Evolutionary conservation across 2,797 vertebrate genomes (phyloP), one percentile per base, ranked within the genome.

Genomic region (Odontamblyopus rebecca): DNA sequence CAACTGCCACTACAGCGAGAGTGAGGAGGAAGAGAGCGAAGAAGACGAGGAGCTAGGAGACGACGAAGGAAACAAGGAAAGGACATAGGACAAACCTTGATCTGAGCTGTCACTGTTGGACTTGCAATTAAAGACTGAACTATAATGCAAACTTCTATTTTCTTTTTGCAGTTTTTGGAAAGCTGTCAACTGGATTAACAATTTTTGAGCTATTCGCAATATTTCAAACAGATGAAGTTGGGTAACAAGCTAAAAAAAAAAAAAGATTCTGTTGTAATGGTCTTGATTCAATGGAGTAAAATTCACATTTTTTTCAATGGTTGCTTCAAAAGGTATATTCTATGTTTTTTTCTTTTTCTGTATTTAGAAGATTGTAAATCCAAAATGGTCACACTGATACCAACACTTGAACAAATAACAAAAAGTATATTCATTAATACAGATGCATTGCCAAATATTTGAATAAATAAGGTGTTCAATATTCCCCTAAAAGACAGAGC

Each of bases 1-100:
- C 16, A 94, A 94, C 64, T 94, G 92, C 69, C 90, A 92, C 54
- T 96, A 95, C 82, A 94, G 91, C 0, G 95, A 96, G 74, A 96
- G 96, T 0, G 91, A 92, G 0, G 88, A 89, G 2, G 78, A 91
- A 29, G 82, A 88, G 2, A 74, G 76, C n/a, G 53, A 56, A 0
- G 78, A 90, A 44, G 53, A 56, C 7, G n/a, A 56, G 9, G 54
- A 56, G 3, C 50, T 53, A 53, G 59, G 4, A 3, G 76, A 77
- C 0, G 75, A 82, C 2, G 75, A 79, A 72, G 59, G 12, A 4
- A 75, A 77, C 0, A 75, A 82, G 4, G 75, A 79, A 72, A 79
- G 75, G 76, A 83, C 75, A 61, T 70, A 83, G 71, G 5, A 7
- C 68, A 67, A 71, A 57, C 51, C 11, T 6, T 2, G 68, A 75